Conservation (phyloP, 2,797 vertebrate species). For the Scolopax rusticola region DNA sequence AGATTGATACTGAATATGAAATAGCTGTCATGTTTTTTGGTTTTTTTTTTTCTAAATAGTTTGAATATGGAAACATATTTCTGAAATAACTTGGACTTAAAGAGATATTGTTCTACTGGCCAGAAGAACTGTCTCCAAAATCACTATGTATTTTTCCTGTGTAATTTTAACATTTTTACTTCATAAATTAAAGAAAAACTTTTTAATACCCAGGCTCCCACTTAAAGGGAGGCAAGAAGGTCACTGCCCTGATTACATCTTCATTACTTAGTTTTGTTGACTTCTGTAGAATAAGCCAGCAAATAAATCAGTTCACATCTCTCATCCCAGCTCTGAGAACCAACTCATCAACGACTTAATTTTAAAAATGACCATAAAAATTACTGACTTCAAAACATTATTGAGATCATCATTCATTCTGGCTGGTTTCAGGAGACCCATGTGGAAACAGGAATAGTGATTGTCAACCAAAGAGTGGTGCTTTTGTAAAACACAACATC, state of each 20-base stretch:
- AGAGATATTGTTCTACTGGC: not conserved
- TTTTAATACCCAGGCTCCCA: not conserved
- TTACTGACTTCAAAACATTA: not conserved
- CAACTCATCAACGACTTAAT: not conserved
- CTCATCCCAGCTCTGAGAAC: not conserved
- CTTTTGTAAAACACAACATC: not conserved
- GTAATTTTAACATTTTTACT: not conserved
- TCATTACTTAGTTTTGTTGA: not conserved
- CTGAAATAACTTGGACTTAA: not conserved
- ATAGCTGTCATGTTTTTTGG: not conserved
- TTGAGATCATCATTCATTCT: not conserved
- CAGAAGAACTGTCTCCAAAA: not conserved
- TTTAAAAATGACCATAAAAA: not conserved
- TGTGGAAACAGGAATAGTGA: not conserved
- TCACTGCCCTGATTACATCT: not conserved
- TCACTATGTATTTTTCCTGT: not conserved
- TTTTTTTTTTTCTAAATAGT: not conserved
- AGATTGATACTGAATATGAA: slow-evolving; percentile 45
- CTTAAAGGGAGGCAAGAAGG: not conserved
- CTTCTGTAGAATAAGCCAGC: not conserved
- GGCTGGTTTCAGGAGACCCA: accelerated
- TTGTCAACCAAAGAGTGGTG: not conserved
- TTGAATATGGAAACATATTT: not conserved
- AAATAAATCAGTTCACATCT: not conserved
- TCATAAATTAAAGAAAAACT: not conserved